Conservation (phyloP, 1,140 invertebrate species). For the Elymnias hypermnestra region DNA sequence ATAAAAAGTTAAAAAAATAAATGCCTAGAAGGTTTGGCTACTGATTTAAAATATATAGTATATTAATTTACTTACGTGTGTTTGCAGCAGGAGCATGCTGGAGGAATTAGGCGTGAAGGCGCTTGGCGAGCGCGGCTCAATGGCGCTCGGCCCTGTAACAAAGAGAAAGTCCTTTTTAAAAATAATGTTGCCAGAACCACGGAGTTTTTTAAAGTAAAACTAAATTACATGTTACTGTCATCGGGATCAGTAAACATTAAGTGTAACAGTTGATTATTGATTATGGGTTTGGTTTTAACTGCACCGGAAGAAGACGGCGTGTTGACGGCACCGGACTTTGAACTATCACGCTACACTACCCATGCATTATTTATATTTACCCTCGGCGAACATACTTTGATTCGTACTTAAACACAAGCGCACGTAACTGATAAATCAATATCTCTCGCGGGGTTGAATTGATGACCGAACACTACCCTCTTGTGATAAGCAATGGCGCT, state of each 20-base stretch:
- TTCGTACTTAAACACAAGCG: slow-evolving; percentile 56
- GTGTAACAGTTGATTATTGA: slow-evolving; percentile 12
- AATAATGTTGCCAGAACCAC: too few relatives aligned
- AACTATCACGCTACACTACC: slow-evolving; percentile 71
- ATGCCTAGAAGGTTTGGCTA: background rate
- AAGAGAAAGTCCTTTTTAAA: slow-evolving; percentile 36
- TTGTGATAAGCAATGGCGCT: slow-evolving; percentile 43
- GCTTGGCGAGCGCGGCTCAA: slow-evolving; percentile 71
- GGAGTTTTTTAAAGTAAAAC: background rate
- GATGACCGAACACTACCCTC: slow-evolving; percentile 44
- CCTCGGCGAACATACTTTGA: slow-evolving; percentile 72
- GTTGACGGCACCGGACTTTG: slow-evolving; percentile 58
- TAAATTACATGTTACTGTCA: slow-evolving; percentile 15
- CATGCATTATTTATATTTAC: slow-evolving; percentile 75
- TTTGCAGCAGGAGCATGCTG: slow-evolving; percentile 77
- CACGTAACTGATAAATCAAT: slow-evolving; percentile 63
- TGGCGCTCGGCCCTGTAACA: slow-evolving; percentile 73
- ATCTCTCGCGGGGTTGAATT: slow-evolving; percentile 31
- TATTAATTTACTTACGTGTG: slow-evolving; percentile 71
- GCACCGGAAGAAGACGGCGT: slow-evolving; percentile 37
- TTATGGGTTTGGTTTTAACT: slow-evolving; percentile 33
- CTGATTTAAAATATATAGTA: background rate
- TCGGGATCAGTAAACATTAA: slow-evolving; percentile 2
- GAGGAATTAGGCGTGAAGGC: slow-evolving; percentile 63
- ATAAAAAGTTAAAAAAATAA: background rate